A percentile compares a stretch with the other conserved stretches of the same genome.
Evolutionary conservation across 2,888 invertebrate species (phyloP).

Genomic region (Phania funesta): DNA sequence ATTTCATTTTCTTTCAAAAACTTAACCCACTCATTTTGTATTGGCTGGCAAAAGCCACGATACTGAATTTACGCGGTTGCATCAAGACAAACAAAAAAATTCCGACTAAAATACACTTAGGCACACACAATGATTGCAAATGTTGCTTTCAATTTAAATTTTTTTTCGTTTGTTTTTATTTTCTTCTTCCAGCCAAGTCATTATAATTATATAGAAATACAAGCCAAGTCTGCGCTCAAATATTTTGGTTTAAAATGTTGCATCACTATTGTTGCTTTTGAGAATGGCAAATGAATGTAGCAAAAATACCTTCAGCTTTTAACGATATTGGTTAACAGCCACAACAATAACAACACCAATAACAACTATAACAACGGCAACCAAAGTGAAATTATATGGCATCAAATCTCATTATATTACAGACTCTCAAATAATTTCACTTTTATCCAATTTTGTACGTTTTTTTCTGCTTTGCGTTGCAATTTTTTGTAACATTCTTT

Average conservation of each 20-base stretch:
- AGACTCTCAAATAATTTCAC: slow-evolving; percentile 62
- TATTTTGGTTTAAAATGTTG: slow-evolving; percentile 35
- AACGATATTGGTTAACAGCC: slow-evolving; percentile 44
- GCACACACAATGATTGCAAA: slow-evolving; percentile 12
- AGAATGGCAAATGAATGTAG: slow-evolving; percentile 8
- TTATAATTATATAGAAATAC: slow-evolving; percentile 58
- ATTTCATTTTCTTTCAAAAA: slow-evolving; percentile 44
- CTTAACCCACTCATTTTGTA: slow-evolving; percentile 62
- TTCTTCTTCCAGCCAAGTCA: neutral
- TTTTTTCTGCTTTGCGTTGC: neutral
- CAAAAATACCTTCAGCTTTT: slow-evolving; percentile 30
- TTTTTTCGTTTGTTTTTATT: neutral
- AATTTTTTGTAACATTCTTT: neutral
- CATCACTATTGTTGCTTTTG: slow-evolving; percentile 35
- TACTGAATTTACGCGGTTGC: slow-evolving; percentile 31
- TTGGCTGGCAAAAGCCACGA: slow-evolving; percentile 21
- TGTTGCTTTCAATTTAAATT: slow-evolving; percentile 43
- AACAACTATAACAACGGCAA: slow-evolving; percentile 1
- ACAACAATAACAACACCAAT: slow-evolving; percentile 30
- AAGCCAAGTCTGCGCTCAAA: slow-evolving; percentile 6
- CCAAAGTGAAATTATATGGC: slow-evolving; percentile 59
- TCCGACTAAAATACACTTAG: neutral
- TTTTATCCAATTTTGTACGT: slow-evolving; percentile 29
- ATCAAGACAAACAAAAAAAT: neutral
- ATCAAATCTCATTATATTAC: slow-evolving; percentile 57